Evolutionary conservation across 2,888 invertebrate species (phyloP), one percentile per base, ranked within the genome.

Genomic region (Cybosia mesomella): DNA sequence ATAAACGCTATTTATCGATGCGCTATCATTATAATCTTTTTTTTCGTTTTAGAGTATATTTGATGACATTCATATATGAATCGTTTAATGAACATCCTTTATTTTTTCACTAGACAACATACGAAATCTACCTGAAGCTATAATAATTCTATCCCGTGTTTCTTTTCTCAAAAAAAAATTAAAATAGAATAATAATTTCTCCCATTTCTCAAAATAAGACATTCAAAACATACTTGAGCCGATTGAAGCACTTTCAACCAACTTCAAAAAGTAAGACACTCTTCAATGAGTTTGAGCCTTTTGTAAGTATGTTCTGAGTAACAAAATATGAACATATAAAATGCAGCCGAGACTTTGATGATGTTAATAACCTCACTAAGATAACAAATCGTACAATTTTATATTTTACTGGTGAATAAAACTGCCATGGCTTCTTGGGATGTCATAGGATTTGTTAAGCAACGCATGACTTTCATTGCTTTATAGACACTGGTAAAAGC

Each of bases 161-260:
- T 49, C n/a, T 49, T 8, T n/a, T 18, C 8, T 8, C 8, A 9
- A 49, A n/a, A n/a, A 49, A 9, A 8, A 49, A n/a, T 28, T 49
- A n/a, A 49, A 49, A 18, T 49, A 18, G 7, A 43, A 39, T 18
- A 49, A n/a, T 8, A 49, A 49, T 49, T 8, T 43, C 49, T 9
- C 49, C 49, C 49, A 49, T n/a, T 28, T 24, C 55, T 13, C 24
- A n/a, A n/a, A n/a, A n/a, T 24, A 28, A 55, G 55, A 8, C 24
- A 55, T 55, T 24, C 36, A 22, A 18, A 58, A 54, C 21, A 32
- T 49, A 32, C 64, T 61, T 61, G n/a, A 58, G 28, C 11, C 28
- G 43, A 49, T 65, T 59, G 53, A 59, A 65, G 49, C 34, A 59
- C 34, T 65, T 64, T 64, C 32, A 65, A 49, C 49, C 32, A 36